Base-by-base conservation (phyloP, 2,888 invertebrate genomes). In the Acanthosepion esculentum region DNA sequence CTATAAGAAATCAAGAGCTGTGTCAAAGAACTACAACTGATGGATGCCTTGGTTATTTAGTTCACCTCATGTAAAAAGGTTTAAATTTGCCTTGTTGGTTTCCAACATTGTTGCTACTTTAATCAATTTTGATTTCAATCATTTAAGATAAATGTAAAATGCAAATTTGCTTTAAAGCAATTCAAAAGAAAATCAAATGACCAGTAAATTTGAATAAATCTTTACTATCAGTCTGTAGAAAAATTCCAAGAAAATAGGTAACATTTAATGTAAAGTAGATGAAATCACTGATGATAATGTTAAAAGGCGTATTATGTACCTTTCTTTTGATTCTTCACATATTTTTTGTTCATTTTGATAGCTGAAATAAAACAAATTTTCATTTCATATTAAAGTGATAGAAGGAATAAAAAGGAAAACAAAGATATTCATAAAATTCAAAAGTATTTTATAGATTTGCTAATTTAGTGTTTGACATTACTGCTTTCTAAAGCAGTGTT, bases 271-370 rank as follows among this genome's bases (percentile, higher is more conserved):
- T 12, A 78, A n/a, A 78, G n/a, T 78, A 33, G 78, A 78, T 50
- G 93, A 93, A 48, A 93, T 93, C 93, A 93, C 53, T 93, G 93
- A 48, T 29, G 93, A 93, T 93, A 93, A 53, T 18, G n/a, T 93
- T 29, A 93, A 53, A 53, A 93, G 93, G 50, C 53, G 93, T 20
- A 93, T 93, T 48, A 93, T 50, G 29, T 93, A 93, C 33, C 93
- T 48, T n/a, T 93, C 93, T 50, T 93, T 93, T 18, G 93, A 29
- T 93, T 48, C 93, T 93, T 93, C n/a, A 48, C 78, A 78, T n/a
- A n/a, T n/a, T n/a, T 78, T 78, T 12, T 10, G n/a, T n/a, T 78
- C 78, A 78, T 78, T 78, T 78, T 78, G n/a, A 78, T 15, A 78
- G 78, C 78, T 78, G 78, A 78, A 78, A 78, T 15, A 78, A 33